phyloP scores from a whole-genome alignment of 2,888 invertebrate genomes.

The Cephus spinipes region DNA sequence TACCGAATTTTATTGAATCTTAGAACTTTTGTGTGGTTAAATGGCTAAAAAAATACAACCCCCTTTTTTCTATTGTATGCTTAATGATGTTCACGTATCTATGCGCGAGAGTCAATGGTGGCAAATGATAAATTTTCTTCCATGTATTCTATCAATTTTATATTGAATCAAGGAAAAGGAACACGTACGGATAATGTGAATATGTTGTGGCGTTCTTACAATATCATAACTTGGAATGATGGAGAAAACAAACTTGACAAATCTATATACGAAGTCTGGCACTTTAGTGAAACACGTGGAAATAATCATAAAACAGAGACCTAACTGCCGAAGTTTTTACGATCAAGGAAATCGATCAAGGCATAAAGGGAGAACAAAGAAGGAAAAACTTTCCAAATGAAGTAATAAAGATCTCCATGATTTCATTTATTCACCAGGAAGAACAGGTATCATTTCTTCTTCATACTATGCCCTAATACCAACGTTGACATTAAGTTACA shows the following conservation, averaged over 20 bases:
- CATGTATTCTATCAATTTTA: neutral
- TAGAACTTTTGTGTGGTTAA: neutral
- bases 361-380: neutral
- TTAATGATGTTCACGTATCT: neutral
- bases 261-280: neutral
- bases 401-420: neutral
- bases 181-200: neutral
- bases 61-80: no score
- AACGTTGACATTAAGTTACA: no score
- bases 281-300: neutral
- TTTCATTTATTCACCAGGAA: neutral
- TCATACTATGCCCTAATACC: neutral
- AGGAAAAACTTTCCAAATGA: neutral
- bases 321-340: neutral
- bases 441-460: neutral
- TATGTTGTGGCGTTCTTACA: neutral
- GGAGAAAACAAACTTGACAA: neutral
- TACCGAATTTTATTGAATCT: neutral
- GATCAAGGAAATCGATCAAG: neutral
- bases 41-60: no score
- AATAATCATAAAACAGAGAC: neutral
- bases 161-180: neutral
- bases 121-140: neutral
- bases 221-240: no score
- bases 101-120: neutral